These are phyloP conservation scores for Drosophila borealis DNA, from an alignment of 2,888 invertebrate species.

Conservation along the genomic window DNA sequence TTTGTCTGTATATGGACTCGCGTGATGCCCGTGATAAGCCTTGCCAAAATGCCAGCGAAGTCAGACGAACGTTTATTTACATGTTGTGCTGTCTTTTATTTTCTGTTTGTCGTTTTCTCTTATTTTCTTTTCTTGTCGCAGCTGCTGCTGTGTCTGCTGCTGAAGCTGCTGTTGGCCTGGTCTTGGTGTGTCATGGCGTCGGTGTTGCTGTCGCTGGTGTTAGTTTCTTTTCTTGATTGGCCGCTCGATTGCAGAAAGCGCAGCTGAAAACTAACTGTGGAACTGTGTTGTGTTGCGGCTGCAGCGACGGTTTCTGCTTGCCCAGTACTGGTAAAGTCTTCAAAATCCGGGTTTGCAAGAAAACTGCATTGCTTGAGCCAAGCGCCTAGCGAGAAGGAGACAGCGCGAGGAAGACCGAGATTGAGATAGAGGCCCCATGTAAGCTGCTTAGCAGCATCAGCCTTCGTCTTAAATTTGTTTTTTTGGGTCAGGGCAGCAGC, in stretches of 20 bases:
- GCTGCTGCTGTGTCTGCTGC: constrained; percentile 12
- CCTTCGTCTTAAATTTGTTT: constrained; percentile 56
- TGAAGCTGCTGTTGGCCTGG: constrained; percentile 48
- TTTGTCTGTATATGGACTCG: not conserved
- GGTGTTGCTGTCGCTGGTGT: constrained; percentile 48
- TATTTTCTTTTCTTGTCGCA: constrained; percentile 13
- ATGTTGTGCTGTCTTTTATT: constrained; percentile 24
- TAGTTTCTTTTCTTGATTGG: constrained; percentile 62
- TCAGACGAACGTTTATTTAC: constrained; percentile 48
- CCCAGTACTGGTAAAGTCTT: constrained; percentile 81
- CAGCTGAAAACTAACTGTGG: constrained; percentile 32
- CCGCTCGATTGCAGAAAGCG: constrained; percentile 47
- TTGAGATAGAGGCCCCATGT: constrained; percentile 15
- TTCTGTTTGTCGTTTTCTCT: constrained; percentile 24
- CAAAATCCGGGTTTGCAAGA: constrained; percentile 82
- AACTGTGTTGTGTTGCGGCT: constrained; percentile 64
- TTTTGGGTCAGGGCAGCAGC: constrained; percentile 67
- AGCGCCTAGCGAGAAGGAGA: constrained; percentile 28
- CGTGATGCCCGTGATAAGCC: constrained; percentile 44
- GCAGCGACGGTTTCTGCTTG: constrained; percentile 76
- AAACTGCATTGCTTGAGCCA: constrained; percentile 59
- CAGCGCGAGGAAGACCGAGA: constrained; percentile 13
- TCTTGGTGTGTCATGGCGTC: constrained; percentile 52
- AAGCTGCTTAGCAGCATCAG: constrained; percentile 34
- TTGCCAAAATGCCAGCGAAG: constrained; percentile 50